These are phyloP conservation scores for Amiota mariae DNA, from an alignment of 2,888 invertebrate species.

Conservation along the genomic window DNA sequence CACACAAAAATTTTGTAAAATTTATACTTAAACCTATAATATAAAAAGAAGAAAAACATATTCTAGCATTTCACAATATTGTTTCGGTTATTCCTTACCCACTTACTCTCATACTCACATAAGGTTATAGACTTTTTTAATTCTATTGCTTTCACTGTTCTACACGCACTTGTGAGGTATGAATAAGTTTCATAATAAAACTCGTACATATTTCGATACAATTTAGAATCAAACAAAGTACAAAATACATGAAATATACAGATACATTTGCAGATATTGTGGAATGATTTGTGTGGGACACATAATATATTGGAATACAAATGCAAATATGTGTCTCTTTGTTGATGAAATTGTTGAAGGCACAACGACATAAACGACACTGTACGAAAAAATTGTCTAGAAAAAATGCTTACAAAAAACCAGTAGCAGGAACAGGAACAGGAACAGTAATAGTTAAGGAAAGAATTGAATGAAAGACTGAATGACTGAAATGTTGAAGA, in stretches of 20 bases:
- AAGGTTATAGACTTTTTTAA: too few relatives aligned
- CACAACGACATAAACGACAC: background rate
- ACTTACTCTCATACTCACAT: too few relatives aligned
- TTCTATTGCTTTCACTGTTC: too few relatives aligned
- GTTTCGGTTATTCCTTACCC: background rate
- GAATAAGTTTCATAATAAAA: constrained; percentile 11
- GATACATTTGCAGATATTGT: background rate
- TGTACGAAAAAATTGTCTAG: background rate
- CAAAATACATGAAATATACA: background rate
- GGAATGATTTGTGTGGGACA: background rate
- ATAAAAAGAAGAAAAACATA: background rate
- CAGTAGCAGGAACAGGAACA: background rate
- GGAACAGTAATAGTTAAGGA: background rate
- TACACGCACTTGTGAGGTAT: too few relatives aligned
- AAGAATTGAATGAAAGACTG: background rate
- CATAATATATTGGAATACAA: constrained; percentile 10
- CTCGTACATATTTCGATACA: constrained; percentile 14
- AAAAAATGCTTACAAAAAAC: background rate
- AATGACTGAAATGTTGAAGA: background rate
- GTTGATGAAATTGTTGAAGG: background rate
- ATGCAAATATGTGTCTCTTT: constrained; percentile 19
- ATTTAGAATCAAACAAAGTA: constrained; percentile 5
- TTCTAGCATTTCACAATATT: constrained; percentile 3
- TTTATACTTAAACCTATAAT: background rate
- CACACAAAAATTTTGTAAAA: constrained; percentile 14